Evolutionary conservation across 2,888 invertebrate species (phyloP).

Genomic region (Pollenia amentaria): DNA sequence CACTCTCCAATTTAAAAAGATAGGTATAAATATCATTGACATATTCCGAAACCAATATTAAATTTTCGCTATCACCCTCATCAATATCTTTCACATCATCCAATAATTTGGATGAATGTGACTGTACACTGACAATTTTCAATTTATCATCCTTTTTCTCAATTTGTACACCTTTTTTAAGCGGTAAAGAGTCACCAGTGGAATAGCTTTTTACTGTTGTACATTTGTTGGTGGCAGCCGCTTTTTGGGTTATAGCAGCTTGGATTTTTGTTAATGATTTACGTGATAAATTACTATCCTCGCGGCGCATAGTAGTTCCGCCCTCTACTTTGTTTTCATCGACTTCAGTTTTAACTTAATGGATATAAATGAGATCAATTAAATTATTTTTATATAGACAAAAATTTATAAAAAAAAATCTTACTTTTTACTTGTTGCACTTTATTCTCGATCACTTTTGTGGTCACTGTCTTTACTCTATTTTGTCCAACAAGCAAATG

Average conservation of each 20-base stretch:
- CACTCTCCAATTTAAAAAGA: conserved; percentile 90
- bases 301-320: conserved; percentile 79
- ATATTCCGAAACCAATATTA: conserved; percentile 92
- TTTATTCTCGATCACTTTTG: conserved; percentile 80
- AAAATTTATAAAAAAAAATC: conserved; percentile 5
- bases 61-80: conserved; percentile 89
- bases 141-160: conserved; percentile 58
- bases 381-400: background rate
- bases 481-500: conserved; percentile 72
- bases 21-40: conserved; percentile 95
- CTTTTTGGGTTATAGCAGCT: conserved; percentile 78
- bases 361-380: background rate
- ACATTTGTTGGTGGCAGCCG: conserved; percentile 31
- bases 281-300: conserved; percentile 83
- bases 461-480: conserved; percentile 78
- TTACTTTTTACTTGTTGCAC: conserved; percentile 77
- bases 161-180: conserved; percentile 35
- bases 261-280: conserved; percentile 82
- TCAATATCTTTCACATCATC: conserved; percentile 90
- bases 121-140: conserved; percentile 74
- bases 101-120: conserved; percentile 78
- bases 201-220: conserved; percentile 45
- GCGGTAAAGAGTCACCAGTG: conserved; percentile 9
- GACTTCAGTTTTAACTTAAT: conserved; percentile 40
- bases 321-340: conserved; percentile 30